phyloP scores from a whole-genome alignment of 2,113 vertebrate species.

The Monopterus albus region DNA sequence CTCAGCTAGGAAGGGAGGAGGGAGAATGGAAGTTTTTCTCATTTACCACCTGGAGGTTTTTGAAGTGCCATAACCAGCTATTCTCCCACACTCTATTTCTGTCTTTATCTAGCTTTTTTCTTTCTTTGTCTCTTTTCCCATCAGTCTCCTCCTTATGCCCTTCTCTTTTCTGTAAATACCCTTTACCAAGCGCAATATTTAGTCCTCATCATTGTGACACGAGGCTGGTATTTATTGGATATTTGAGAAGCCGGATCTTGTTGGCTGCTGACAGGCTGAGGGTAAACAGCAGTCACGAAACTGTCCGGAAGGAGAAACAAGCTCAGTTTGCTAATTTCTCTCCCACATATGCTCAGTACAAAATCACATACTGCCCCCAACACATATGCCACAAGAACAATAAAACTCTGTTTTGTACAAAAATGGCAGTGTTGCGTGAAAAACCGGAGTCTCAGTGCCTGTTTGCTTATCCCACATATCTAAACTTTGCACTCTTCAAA shows the following conservation, averaged over 20 bases:
- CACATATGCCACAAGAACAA: too few species aligned
- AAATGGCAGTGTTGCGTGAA: background rate
- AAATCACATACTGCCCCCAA: background rate
- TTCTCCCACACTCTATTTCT: slow-evolving; percentile 48
- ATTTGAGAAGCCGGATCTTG: slow-evolving; percentile 44
- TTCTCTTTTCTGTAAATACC: slow-evolving; percentile 19
- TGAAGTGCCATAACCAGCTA: slow-evolving; percentile 72
- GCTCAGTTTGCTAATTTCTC: slow-evolving; percentile 4
- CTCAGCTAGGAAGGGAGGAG: slow-evolving; percentile 68
- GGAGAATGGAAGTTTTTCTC: slow-evolving; percentile 67
- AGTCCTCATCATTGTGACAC: slow-evolving; percentile 49
- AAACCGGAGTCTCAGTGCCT: background rate
- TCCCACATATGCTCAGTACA: background rate
- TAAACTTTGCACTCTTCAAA: background rate
- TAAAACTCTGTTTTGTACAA: background rate
- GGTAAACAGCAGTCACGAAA: slow-evolving; percentile 61
- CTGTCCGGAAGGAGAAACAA: slow-evolving; percentile 49
- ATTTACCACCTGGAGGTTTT: slow-evolving; percentile 78
- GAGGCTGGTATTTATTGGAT: slow-evolving; percentile 48
- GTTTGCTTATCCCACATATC: background rate
- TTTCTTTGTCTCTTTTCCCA: background rate
- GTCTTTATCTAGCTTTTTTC: slow-evolving; percentile 22
- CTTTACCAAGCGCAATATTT: slow-evolving; percentile 52
- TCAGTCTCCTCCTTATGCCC: slow-evolving; percentile 2
- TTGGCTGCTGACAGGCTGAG: slow-evolving; percentile 48